Evolutionary conservation across 2,888 invertebrate species (phyloP), one percentile per base, ranked within the genome.

Genomic region (Baronia brevicornis): DNA sequence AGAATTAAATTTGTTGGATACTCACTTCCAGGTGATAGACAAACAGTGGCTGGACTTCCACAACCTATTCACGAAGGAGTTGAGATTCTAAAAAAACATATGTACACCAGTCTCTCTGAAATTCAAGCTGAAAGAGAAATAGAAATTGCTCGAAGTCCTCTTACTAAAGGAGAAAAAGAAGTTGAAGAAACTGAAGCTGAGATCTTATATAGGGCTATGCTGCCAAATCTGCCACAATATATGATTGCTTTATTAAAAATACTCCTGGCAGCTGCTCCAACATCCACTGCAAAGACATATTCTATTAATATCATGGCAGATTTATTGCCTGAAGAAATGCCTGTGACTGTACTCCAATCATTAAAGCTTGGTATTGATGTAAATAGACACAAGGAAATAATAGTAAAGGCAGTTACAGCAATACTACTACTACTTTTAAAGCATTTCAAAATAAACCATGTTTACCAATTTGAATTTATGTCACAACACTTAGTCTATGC

Each of bases 381-480:
- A 10, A 97, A 97, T 69, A 89, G 99, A 33, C 99, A 99, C 72
- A 99, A 99, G 72, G 97, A 98, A 85, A 96, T 99, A 31, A 96
- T 99, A 51, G 97, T 98, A 0, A 99, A 99, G 85, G 94, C 97
- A 6, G 92, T 96, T 0, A 95, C 96, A 22, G 94, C 93, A 7
- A 94, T 98, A 48, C 84, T 98, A 32, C 77, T 99, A 36, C 84
- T 98, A 5, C 88, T 98, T 31, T 80, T 99, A 45, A 99, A 99
- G 79, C 98, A 99, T 84, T 96, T 98, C 60, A 98, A 98, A 78
- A 69, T 88, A 38, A 99, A 98, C 80, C 99, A 99, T 80, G 89
- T 98, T 25, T 99, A 98, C 72, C 99, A 99, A 82, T 99, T 98
- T 85, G 99, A 99, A 78, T 98, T 96, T 66, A 96, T 98, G 92